These are phyloP conservation scores for Ametastegia equiseti DNA, from an alignment of 2,888 invertebrate species.

Conservation along the genomic window DNA sequence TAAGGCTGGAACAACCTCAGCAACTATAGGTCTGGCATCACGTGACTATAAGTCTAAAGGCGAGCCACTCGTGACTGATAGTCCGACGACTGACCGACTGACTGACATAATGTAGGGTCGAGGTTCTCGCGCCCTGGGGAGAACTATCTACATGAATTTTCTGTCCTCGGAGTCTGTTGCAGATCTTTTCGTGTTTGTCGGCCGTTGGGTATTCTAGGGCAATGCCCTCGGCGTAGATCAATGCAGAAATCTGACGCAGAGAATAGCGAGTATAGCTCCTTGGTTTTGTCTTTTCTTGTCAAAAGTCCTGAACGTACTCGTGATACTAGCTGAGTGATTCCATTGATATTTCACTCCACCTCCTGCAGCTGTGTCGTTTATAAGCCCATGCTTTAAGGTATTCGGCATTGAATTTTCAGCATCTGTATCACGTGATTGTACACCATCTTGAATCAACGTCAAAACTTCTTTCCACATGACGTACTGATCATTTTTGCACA, in stretches of 20 bases:
- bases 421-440: too few relatives aligned
- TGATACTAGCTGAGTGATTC: slow-evolving; percentile 20
- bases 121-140: slow-evolving; percentile 19
- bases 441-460: too few relatives aligned
- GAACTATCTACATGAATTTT: slow-evolving; percentile 31
- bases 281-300: neutral
- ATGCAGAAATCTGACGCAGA: neutral
- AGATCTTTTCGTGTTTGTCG: neutral
- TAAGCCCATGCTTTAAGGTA: too few relatives aligned
- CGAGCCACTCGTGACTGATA: slow-evolving; percentile 37
- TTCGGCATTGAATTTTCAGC: too few relatives aligned
- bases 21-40: neutral
- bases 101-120: slow-evolving; percentile 37
- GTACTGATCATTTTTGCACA: too few relatives aligned
- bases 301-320: neutral
- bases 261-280: neutral
- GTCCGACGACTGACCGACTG: slow-evolving; percentile 38
- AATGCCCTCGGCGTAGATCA: slow-evolving; percentile 11
- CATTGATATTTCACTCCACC: too few relatives aligned
- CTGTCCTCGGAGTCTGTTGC: slow-evolving; percentile 1
- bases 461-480: too few relatives aligned
- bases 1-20: neutral
- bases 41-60: neutral
- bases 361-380: too few relatives aligned
- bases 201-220: slow-evolving; percentile 1